Conservation (phyloP, 2,113 vertebrate species). For the Tor tambroides region DNA sequence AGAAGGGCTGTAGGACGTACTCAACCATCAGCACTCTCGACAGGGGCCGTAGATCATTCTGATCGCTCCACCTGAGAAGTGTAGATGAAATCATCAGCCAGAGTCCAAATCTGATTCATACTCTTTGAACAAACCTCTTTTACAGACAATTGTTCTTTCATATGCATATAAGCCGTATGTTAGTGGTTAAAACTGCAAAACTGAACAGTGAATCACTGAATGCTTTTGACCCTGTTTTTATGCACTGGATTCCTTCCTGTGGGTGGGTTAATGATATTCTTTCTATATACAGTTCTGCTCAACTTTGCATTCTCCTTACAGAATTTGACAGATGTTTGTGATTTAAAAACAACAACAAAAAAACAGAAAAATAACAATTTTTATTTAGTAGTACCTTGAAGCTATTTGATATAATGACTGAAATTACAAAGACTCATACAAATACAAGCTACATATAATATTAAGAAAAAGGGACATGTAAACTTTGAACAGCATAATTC, state of each 20-base stretch:
- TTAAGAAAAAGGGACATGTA: neutral
- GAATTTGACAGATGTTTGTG: neutral
- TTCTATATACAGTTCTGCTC: neutral
- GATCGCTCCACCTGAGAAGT: constrained; percentile 81
- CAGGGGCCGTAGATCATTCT: constrained; percentile 76
- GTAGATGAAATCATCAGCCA: constrained; percentile 32
- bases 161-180: neutral
- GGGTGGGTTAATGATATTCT: neutral
- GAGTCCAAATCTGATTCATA: constrained; percentile 27
- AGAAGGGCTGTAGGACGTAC: constrained; percentile 77
- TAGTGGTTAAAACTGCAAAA: neutral
- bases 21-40: constrained; percentile 78
- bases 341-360: neutral
- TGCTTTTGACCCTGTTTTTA: neutral
- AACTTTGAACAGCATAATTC: neutral
- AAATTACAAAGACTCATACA: neutral
- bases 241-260: neutral
- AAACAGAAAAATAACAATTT: neutral
- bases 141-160: constrained; percentile 11
- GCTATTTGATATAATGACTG: neutral
- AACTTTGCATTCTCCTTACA: neutral
- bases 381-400: neutral
- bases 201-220: constrained; percentile 4
- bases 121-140: neutral
- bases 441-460: neutral